Conservation (phyloP, 2,797 vertebrate species). For the Psittacula derbiana region DNA sequence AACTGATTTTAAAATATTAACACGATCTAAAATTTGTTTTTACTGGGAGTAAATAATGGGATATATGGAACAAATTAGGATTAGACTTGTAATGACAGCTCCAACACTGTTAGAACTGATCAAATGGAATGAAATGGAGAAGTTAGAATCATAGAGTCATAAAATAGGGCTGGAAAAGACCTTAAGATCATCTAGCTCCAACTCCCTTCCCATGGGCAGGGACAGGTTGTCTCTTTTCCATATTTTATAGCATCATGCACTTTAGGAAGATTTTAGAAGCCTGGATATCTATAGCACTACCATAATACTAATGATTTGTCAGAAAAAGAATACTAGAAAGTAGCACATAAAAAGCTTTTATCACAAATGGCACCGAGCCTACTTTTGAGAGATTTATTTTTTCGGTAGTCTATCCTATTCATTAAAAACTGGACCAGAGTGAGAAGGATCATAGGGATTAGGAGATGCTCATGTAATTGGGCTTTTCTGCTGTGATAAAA, state of each 20-base stretch:
- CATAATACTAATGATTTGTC: neutral
- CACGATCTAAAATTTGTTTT: neutral
- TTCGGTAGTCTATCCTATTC: neutral
- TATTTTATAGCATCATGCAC: neutral
- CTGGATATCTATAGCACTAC: neutral
- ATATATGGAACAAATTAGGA: neutral
- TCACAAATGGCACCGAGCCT: neutral
- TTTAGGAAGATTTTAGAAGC: neutral
- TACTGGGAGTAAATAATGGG: neutral
- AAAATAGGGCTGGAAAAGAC: neutral
- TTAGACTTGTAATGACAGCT: neutral
- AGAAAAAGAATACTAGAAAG: neutral
- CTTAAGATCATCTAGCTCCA: neutral
- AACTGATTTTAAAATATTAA: neutral
- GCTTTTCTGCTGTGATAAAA: neutral
- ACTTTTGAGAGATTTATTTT: neutral
- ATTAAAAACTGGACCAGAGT: neutral
- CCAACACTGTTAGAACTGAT: neutral
- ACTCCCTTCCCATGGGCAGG: neutral
- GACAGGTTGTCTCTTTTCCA: neutral
- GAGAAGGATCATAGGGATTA: neutral
- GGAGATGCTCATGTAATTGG: neutral
- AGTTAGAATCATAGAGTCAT: neutral
- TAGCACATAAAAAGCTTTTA: neutral
- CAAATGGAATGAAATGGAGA: neutral